Evolutionary conservation across 2,797 vertebrate species (phyloP).

Genomic region (Uromys caudimaculatus): DNA sequence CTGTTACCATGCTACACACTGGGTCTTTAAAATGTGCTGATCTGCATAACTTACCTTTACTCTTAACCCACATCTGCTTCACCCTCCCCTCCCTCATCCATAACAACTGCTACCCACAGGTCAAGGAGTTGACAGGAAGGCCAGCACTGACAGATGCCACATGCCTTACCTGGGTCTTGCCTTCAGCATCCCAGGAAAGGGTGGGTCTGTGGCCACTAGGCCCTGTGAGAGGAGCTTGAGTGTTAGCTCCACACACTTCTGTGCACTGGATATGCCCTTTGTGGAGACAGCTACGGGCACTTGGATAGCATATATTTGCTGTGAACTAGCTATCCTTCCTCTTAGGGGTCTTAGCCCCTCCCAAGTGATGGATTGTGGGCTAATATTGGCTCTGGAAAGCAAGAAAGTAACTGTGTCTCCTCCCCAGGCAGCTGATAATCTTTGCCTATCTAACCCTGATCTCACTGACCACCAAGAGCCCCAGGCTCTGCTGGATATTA

Average conservation of each 20-base stretch:
- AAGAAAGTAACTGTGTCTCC: not conserved
- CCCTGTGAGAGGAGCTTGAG: not conserved
- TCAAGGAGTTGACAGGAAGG: not conserved
- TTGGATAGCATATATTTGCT: not conserved
- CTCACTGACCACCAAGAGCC: not conserved
- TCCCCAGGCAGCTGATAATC: not conserved
- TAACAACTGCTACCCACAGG: not conserved
- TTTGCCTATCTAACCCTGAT: not conserved
- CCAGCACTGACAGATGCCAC: not conserved
- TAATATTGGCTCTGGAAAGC: not conserved
- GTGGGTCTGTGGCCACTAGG: not conserved
- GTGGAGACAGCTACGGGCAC: not conserved
- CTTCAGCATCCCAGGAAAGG: not conserved
- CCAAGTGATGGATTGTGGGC: not conserved
- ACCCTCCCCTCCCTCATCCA: too few species aligned
- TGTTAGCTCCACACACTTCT: not conserved
- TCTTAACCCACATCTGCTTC: not conserved
- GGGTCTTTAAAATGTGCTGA: not conserved
- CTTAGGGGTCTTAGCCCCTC: not conserved
- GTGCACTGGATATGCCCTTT: not conserved
- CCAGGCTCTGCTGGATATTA: not conserved
- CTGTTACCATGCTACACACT: not conserved
- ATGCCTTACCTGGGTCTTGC: not conserved
- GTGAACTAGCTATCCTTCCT: not conserved
- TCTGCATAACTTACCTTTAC: not conserved